A percentile compares a stretch with the other conserved stretches of the same genome.
Conservation (phyloP, 2,888 invertebrate genomes). For the Drosophila tanythrix region DNA sequence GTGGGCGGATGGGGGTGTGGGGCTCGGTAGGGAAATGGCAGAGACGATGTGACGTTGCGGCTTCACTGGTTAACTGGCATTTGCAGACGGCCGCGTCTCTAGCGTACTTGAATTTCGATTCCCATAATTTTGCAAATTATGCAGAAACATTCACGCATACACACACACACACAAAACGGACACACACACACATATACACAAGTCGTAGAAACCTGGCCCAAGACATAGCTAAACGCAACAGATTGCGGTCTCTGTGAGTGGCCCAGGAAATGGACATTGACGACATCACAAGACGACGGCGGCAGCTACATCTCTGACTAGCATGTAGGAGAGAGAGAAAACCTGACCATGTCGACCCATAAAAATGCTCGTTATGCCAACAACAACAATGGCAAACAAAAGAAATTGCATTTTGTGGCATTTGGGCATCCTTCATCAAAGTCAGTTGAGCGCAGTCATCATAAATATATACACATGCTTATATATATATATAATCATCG, state of each 20-base stretch:
- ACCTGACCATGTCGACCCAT: conserved; percentile 70
- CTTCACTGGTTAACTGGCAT: conserved; percentile 69
- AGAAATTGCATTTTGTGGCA: conserved; percentile 63
- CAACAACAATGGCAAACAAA: conserved; percentile 35
- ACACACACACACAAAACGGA: conserved; percentile 29
- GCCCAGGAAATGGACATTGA: conserved; percentile 69
- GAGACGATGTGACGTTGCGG: conserved; percentile 48
- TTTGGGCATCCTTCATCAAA: conserved; percentile 59
- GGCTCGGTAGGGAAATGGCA: background rate
- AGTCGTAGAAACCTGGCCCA: conserved; percentile 37
- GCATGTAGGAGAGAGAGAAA: conserved; percentile 68
- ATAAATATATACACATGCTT: conserved; percentile 18
- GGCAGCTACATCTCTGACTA: conserved; percentile 47
- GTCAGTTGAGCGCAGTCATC: conserved; percentile 43
- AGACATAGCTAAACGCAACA: conserved; percentile 66
- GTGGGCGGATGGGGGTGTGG: background rate
- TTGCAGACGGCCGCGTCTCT: conserved; percentile 47
- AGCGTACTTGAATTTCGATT: conserved; percentile 69
- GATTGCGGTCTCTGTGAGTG: conserved; percentile 65
- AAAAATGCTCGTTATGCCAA: conserved; percentile 59
- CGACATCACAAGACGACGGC: conserved; percentile 60
- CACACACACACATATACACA: conserved; percentile 38
- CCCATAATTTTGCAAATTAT: conserved; percentile 77
- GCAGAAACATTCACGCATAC: conserved; percentile 65
- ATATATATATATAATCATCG: conserved; percentile 5